Base-by-base conservation (phyloP, 92 coral and sea anemone genomes). In the Actinernus sp. region DNA sequence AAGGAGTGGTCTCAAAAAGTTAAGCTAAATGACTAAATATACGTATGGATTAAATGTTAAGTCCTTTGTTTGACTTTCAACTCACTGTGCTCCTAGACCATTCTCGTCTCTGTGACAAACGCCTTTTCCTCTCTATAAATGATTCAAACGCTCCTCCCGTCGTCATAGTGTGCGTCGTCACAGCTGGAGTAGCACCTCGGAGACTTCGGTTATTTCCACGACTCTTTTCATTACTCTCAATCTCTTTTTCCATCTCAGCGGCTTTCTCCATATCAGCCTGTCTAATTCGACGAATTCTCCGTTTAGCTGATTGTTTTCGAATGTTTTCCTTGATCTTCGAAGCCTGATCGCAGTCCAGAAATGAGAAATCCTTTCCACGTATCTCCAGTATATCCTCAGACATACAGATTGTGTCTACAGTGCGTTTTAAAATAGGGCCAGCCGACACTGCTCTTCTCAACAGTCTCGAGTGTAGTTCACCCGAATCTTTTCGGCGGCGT, bases 221-320 rank as follows among this genome's bases (percentile, higher is more conserved):
- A 14, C 23, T 20, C 36, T 16, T n/a, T 39, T 39, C 57, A 22
- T 18, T 20, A 1, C 38, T 45, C 7, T 41, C 73, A 5, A 34
- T 49, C 61, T 62, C 58, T 12, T 28, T 48, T 29, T 67, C 66
- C 51, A 36, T 4, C 21, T 33, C 23, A 8, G 23, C 49, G 8
- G 56, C 67, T 40, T 61, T 73, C 3, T 79, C 91, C 3, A 40
- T 81, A 6, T 90, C 97, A 4, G 83, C 83, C 38, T 63, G 65
- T 88, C 81, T 55, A 14, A 90, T 90, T 20, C 97, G 76, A 2
- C 68, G 70, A 13, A 81, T 76, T 36, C 97, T 56, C 49, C 97
- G 69, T 32, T 44, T 85, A 19, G 97, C 87, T 41, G 92, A 85
- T 27, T 85, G 86, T 54, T 79, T 68, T 62, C 92, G 73, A 3